These are phyloP conservation scores for Euura lappo DNA, from an alignment of 1,140 invertebrate species.

Conservation along the genomic window DNA sequence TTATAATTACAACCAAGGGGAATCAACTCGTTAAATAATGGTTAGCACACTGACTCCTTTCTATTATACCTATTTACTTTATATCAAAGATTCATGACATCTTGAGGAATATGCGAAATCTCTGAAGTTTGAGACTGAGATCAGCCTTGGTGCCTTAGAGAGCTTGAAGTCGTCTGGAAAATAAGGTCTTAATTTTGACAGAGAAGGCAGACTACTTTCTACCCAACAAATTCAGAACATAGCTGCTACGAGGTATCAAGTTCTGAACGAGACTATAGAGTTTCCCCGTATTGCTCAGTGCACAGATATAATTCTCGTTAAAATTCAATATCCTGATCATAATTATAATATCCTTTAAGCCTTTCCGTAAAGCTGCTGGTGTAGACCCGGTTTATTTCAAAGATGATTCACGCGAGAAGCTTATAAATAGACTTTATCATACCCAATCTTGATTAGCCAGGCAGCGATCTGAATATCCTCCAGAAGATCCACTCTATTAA, in stretches of 20 bases:
- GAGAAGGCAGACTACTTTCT: not conserved
- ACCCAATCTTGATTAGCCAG: too few relatives aligned
- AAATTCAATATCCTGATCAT: not conserved
- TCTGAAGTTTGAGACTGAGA: too few relatives aligned
- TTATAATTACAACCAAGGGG: too few relatives aligned
- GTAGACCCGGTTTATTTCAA: not conserved
- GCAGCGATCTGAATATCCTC: too few relatives aligned
- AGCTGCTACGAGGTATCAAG: not conserved
- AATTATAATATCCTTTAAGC: not conserved
- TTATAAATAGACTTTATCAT: not conserved
- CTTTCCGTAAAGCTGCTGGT: not conserved
- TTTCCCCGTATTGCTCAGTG: not conserved
- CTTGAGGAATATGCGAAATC: too few relatives aligned
- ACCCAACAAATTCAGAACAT: not conserved
- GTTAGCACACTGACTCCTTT: too few relatives aligned
- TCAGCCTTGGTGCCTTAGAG: too few relatives aligned
- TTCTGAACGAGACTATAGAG: not conserved
- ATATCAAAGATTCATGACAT: too few relatives aligned
- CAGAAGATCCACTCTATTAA: too few relatives aligned
- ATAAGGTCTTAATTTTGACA: not conserved
- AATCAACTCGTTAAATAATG: too few relatives aligned
- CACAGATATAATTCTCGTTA: not conserved
- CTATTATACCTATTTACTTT: too few relatives aligned
- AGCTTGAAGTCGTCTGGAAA: not conserved
- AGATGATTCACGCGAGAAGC: not conserved